These are phyloP conservation scores for Manduca sexta DNA, from an alignment of 1,140 invertebrate genomes.

Conservation along the genomic window DNA sequence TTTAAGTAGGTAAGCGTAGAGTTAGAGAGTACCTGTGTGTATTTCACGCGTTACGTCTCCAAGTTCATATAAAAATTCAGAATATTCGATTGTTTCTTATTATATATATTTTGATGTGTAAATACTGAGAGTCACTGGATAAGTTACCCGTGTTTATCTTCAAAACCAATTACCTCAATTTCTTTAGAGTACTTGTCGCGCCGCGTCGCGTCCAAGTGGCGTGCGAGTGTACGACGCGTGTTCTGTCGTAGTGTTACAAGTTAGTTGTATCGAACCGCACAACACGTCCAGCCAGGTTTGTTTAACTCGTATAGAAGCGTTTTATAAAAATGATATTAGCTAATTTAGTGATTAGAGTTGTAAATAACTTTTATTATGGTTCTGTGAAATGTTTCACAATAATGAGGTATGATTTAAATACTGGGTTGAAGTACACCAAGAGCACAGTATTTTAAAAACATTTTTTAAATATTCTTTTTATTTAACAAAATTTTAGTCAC, in stretches of 20 bases:
- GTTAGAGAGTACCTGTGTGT: conserved; percentile 39
- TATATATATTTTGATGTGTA: conserved; percentile 39
- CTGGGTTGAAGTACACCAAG: conserved; percentile 24
- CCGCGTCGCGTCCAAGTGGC: conserved; percentile 21
- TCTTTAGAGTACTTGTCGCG: conserved; percentile 53
- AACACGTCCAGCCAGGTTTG: conserved; percentile 37
- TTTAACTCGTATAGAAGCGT: conserved; percentile 12
- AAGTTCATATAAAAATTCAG: conserved; percentile 3
- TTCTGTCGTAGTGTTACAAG: conserved; percentile 1
- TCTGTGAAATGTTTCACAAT: conserved; percentile 7
- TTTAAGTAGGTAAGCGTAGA: conserved; percentile 33
- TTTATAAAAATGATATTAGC: conserved; percentile 25
- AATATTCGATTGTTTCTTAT: conserved; percentile 9
- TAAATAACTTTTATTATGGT: conserved; percentile 44
- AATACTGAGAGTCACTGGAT: conserved; percentile 62
- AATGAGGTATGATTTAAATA: conserved; percentile 14
- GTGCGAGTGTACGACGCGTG: conserved; percentile 28
- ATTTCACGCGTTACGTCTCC: conserved; percentile 16
- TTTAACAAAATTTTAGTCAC: conserved; percentile 45
- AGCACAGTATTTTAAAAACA: conserved; percentile 33
- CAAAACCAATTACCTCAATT: conserved; percentile 70
- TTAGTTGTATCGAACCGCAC: conserved; percentile 48
- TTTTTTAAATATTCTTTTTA: conserved; percentile 29
- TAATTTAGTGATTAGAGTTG: conserved; percentile 33
- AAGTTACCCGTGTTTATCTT: conserved; percentile 64